Base-by-base conservation (phyloP, 2,797 vertebrate genomes). In the Lophotriccus pileatus region DNA sequence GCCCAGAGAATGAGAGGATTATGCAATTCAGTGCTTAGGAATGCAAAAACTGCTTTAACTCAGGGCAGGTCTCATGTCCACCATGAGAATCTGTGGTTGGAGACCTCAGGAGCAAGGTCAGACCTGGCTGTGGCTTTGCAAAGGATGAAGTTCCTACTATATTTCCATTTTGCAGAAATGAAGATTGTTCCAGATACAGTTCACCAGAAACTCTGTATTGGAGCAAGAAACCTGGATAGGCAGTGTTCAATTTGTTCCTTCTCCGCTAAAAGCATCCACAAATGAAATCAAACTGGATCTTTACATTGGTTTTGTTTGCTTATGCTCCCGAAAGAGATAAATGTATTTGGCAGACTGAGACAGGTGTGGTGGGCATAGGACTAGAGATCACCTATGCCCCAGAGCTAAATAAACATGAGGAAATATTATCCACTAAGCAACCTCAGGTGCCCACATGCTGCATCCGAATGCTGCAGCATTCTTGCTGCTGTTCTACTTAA, bases 261-360 rank as follows among this genome's bases (percentile, higher is more conserved):
- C 63, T 76, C 39, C 49, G 22, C 68, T 87, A 77, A 69, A 84
- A 88, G 53, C 6, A 4, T 32, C 63, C 62, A 59, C 23, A 23
- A 85, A 60, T 72, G n/a, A 93, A 90, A 75, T 7, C 13, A 37
- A 70, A 80, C 20, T 58, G 32, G 39, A 24, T 47, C 10, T 72
- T 86, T 69, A 47, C 27, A 46, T 23, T 36, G 25, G 34, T 77
- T 93, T 93, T 93, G 28, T 37, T 55, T 62, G 28, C 44, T 78
- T 52, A 17, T 12, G 27, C 39, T 88, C 36, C 24, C 39, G 62
- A 53, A 75, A 58, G 32, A 80, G 41, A 21, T 68, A 93, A 60
- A 72, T 72, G 14, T 58, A n/a, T 85, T 52, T 87, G 66, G 59
- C 80, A 94, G n/a, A 75, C 43, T 46, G 59, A 81, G 74, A 68